Conservation (phyloP, 2,113 vertebrate species). For the Isurus oxyrinchus region DNA sequence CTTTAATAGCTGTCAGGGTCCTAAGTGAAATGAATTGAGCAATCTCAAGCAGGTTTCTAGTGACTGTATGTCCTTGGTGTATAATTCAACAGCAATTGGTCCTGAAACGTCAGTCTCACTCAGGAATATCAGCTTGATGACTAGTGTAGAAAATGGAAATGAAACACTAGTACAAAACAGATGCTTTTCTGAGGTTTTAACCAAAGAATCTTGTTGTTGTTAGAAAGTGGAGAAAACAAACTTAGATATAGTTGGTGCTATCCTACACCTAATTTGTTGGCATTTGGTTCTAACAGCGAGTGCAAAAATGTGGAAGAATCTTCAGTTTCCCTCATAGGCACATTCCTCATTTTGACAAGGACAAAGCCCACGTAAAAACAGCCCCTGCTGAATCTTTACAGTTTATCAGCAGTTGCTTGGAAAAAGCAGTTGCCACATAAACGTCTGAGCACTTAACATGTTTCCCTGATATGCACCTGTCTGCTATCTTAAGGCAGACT, state of each 20-base stretch:
- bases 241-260: not conserved
- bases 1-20: constrained; percentile 7
- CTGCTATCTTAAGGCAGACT: not conserved
- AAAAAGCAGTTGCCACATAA: not conserved
- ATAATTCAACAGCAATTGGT: not conserved
- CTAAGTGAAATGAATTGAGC: constrained; percentile 24
- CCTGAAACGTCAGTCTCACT: not conserved
- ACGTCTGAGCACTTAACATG: not conserved
- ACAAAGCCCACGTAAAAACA: not conserved
- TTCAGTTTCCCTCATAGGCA: not conserved
- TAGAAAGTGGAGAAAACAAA: not conserved
- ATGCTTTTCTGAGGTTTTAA: not conserved
- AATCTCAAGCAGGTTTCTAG: constrained; percentile 4
- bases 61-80: not conserved
- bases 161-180: not conserved
- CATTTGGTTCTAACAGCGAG: not conserved
- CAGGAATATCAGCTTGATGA: not conserved
- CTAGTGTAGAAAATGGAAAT: not conserved
- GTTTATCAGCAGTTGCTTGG: not conserved
- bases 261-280: not conserved
- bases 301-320: not conserved
- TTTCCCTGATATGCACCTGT: not conserved
- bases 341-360: not conserved
- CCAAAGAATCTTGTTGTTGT: not conserved
- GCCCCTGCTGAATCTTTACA: not conserved